Evolutionary conservation across 2,113 vertebrate genomes (phyloP).

Genomic region (Callocephalon fimbriatum): DNA sequence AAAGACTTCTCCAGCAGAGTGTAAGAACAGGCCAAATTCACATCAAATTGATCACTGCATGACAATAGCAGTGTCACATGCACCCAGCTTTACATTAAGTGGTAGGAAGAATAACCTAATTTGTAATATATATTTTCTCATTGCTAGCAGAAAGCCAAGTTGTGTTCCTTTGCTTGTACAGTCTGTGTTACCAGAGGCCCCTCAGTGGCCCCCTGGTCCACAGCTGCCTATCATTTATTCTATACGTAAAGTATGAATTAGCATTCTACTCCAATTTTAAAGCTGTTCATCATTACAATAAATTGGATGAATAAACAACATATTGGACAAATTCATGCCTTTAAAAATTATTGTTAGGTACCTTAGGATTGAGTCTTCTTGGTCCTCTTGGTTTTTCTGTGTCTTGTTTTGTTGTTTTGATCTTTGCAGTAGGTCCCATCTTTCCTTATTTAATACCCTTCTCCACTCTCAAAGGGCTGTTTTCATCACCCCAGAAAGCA

Average conservation of each 20-base stretch:
- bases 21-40: not conserved
- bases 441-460: not conserved
- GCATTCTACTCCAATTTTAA: constrained; percentile 45
- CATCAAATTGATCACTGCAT: not conserved
- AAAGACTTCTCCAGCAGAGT: not conserved
- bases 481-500: constrained; percentile 3
- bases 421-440: constrained; percentile 42
- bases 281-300: constrained; percentile 56
- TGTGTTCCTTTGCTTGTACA: not conserved
- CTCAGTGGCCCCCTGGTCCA: not conserved
- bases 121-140: constrained; percentile 25
- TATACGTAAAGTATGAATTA: constrained; percentile 37
- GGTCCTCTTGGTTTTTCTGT: not conserved
- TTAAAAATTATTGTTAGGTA: constrained; percentile 57
- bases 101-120: constrained; percentile 3
- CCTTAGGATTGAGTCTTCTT: not conserved
- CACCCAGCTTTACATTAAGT: not conserved
- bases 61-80: not conserved
- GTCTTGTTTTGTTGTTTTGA: constrained; percentile 33
- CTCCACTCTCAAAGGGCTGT: not conserved
- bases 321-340: constrained; percentile 19
- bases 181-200: not conserved
- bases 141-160: not conserved
- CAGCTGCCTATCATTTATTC: constrained; percentile 61
- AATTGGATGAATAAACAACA: constrained; percentile 54